phyloP scores from a whole-genome alignment of 92 coral and sea anemone species.

The Porites divaricata region DNA sequence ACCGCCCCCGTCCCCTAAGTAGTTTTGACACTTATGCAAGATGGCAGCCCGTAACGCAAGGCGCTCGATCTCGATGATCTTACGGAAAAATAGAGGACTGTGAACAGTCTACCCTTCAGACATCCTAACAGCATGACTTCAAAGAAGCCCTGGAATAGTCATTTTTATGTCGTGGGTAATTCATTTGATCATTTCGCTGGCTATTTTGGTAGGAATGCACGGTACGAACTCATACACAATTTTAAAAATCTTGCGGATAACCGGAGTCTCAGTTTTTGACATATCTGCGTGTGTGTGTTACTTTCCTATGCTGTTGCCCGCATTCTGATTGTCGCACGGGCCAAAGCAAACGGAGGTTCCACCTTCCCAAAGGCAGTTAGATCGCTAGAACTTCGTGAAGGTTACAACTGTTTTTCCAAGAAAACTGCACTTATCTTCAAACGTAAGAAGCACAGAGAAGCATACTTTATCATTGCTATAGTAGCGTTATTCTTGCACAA shows the following conservation, averaged over 20 bases:
- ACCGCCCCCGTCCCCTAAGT: too few species aligned
- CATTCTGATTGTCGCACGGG: neutral
- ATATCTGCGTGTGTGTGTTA: constrained; percentile 5
- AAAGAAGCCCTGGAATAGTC: neutral
- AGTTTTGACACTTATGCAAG: too few species aligned
- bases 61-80: too few species aligned
- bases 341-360: neutral
- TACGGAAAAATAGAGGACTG: too few species aligned
- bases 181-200: constrained; percentile 9
- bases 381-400: neutral
- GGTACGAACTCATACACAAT: constrained; percentile 7
- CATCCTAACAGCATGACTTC: neutral
- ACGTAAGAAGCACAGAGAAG: neutral
- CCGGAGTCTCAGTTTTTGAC: constrained; percentile 21
- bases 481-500: constrained; percentile 8
- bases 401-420: neutral
- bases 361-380: neutral
- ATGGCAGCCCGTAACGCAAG: too few species aligned
- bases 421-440: neutral
- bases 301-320: neutral
- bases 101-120: too few species aligned
- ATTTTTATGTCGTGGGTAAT: neutral
- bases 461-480: constrained; percentile 6
- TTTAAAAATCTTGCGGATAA: neutral
- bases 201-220: constrained; percentile 11